These are phyloP conservation scores for Sigmodon hispidus DNA, from an alignment of 2,113 vertebrate species.

Conservation along the genomic window DNA sequence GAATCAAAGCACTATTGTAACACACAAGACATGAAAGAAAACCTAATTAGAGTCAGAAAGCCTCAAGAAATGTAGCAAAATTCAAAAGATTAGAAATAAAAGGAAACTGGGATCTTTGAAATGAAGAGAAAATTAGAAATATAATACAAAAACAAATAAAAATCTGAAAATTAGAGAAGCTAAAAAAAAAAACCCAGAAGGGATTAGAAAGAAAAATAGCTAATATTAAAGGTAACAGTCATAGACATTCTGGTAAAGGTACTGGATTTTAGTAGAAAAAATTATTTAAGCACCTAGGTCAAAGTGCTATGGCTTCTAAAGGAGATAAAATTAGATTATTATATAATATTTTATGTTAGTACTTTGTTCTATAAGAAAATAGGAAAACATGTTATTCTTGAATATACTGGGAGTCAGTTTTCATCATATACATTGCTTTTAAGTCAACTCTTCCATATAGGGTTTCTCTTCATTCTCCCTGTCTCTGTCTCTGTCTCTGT, in stretches of 20 bases:
- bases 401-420: not conserved
- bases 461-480: no score
- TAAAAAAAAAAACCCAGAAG: not conserved
- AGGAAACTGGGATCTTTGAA: not conserved
- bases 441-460: not conserved
- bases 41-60: not conserved
- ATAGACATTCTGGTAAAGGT: not conserved
- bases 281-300: not conserved
- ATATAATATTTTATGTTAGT: not conserved
- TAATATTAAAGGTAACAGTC: not conserved
- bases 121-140: not conserved
- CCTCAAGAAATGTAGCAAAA: not conserved
- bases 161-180: not conserved
- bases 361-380: not conserved
- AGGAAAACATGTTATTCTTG: not conserved
- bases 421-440: not conserved
- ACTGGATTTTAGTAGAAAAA: not conserved
- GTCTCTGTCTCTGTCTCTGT: no score
- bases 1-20: not conserved
- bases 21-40: not conserved
- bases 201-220: not conserved
- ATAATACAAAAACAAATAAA: not conserved
- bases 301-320: not conserved
- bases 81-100: not conserved
- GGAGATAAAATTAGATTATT: conserved; percentile 1